Evolutionary conservation across 2,888 invertebrate species (phyloP).

Genomic region (Pemphredon lugubris): DNA sequence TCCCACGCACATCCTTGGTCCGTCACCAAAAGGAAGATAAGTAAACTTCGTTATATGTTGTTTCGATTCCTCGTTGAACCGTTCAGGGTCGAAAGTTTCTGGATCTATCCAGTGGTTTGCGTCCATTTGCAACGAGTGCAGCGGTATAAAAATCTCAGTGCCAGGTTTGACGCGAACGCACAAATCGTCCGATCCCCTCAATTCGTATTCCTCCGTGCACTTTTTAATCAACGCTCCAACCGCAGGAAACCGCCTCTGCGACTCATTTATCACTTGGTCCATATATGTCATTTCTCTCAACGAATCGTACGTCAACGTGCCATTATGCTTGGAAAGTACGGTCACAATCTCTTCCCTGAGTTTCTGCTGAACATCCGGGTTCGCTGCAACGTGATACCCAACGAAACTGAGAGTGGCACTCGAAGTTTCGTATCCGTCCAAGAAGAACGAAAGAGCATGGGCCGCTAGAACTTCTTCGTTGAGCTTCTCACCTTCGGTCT

Average conservation of each 20-base stretch:
- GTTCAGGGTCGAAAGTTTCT: neutral
- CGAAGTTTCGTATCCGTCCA: constrained; percentile 83
- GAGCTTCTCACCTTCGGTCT: constrained; percentile 64
- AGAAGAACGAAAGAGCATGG: constrained; percentile 82
- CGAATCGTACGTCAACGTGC: constrained; percentile 81
- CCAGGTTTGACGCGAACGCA: no score
- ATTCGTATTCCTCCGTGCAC: no score
- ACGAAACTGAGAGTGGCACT: no score
- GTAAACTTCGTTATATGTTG: no score
- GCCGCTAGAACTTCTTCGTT: constrained; percentile 77
- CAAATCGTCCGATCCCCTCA: no score
- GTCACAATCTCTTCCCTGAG: no score
- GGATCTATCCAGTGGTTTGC: neutral
- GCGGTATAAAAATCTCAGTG: no score
- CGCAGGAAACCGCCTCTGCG: no score
- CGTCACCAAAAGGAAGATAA: constrained; percentile 15
- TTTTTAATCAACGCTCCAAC: no score
- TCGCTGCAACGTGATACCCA: constrained; percentile 81
- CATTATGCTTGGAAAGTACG: constrained; percentile 72
- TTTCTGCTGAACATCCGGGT: constrained; percentile 82
- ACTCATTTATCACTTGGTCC: no score
- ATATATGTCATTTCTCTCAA: no score
- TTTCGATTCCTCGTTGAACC: neutral
- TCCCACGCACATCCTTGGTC: constrained; percentile 22
- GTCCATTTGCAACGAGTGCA: neutral